A percentile compares a stretch with the other conserved stretches of the same genome.
phyloP scores from a whole-genome alignment of 2,797 vertebrate species.

The Channa striata region DNA sequence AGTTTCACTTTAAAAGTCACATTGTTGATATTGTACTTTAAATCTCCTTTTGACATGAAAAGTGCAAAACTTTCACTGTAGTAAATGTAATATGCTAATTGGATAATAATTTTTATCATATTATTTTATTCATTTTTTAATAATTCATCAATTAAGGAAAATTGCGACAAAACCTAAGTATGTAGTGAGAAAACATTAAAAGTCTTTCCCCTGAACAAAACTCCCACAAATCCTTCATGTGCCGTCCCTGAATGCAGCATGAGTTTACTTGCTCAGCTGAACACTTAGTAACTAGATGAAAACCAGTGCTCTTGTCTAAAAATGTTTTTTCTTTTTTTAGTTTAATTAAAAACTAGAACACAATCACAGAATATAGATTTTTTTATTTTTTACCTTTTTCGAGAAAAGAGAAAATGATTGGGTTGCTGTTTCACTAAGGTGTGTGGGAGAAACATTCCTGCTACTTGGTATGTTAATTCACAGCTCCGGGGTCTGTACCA shows the following conservation, averaged over 20 bases:
- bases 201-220: background rate
- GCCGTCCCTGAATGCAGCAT: background rate
- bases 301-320: background rate
- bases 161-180: conserved; percentile 3
- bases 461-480: conserved; percentile 80
- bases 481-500: conserved; percentile 75
- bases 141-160: background rate
- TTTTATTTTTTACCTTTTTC: conserved; percentile 1
- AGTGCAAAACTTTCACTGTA: background rate
- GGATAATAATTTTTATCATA: conserved; percentile 1
- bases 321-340: background rate
- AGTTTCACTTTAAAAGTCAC: background rate
- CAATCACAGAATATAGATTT: conserved; percentile 15
- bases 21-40: conserved; percentile 21
- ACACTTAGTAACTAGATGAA: conserved; percentile 5
- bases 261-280: conserved; percentile 4
- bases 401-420: conserved; percentile 52
- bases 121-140: background rate
- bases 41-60: conserved; percentile 3
- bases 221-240: background rate
- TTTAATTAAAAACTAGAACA: conserved; percentile 22
- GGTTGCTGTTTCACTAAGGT: conserved; percentile 57
- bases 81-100: conserved; percentile 12
- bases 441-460: conserved; percentile 81
- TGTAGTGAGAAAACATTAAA: background rate